Base-by-base conservation (phyloP, 1,140 invertebrate species). In the Bombus turneri region DNA sequence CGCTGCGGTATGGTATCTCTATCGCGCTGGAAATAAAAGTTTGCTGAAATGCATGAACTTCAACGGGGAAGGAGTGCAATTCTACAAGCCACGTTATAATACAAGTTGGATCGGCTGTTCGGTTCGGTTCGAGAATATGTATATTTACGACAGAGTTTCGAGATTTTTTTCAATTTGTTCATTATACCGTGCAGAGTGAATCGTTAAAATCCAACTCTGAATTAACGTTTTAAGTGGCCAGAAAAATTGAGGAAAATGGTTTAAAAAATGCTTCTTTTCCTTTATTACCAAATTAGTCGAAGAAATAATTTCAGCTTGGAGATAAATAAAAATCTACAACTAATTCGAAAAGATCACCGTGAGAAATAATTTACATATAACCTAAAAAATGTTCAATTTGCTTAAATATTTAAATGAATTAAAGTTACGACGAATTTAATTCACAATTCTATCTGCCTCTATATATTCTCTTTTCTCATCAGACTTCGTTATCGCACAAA, bases 1-100 rank as follows among this genome's bases (percentile, higher is more conserved):
- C 37, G 18, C 0, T 57, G 43, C 13, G 18, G 31, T 37, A 6
- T 39, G 22, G 10, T 28, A 43, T 28, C 31, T 31, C 34, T 43
- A 57, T 59, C 31, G 25, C 39, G n/a, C 15, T 13, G n/a, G 43
- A 43, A 74, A 76, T 76, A 83, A 75, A 83, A 83, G 59, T 83
- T 75, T n/a, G 22, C 1, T 13, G 37, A 15, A 31, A 43, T 47
- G 34, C 41, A 31, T 66, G 72, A 31, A 83, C n/a, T 59, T 64
- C 28, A 31, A 25, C 6, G 41, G 28, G 18, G 39, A 59, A 59
- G 3, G 15, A 37, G 6, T 8, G 3, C 9, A 64, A 9, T 39
- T 37, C 1, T 12, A 22, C 10, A 25, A 18, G 4, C 10, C 9
- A 68, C 18, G 31, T 68, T 68, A 53, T 53, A 68, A 68, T 68